Base-by-base conservation (phyloP, 1,140 invertebrate genomes). In the Drosophila lacteicornis region DNA sequence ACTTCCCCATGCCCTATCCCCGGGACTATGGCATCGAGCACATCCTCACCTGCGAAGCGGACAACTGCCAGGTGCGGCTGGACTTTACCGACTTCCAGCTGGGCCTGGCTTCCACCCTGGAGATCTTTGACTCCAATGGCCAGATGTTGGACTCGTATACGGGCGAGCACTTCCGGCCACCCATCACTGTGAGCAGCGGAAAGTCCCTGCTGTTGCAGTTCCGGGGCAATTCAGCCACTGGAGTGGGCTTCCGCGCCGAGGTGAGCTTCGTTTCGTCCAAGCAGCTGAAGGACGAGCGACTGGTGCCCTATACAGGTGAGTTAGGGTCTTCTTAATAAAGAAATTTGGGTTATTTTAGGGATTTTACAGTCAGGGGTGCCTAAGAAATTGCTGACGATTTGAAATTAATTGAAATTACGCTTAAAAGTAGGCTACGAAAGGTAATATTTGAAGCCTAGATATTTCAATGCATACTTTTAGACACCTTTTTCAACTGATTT, bases 91-190 rank as follows among this genome's bases (percentile, higher is more conserved):
- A 96, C 82, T 96, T 96, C 81, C 94, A 95, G 75, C 91, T 96
- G 57, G 95, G 95, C 1, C 90, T 94, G 2, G 94, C 95, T 42
- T 96, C 96, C 1, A 95, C 96, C 9, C 94, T 96, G 75, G 96
- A 96, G 94, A 96, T 96, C 91, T 96, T 96, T 68, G 96, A 96
- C 91, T 95, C 94, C 91, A 96, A 96, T 82, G 94, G 95, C 9
- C 94, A 95, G 88, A 94, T 95, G 63, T 78, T 96, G 58, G 94
- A 95, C 47, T 95, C 95, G 2, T 95, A 94, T 67, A 95, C 94
- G 45, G 96, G 96, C 2, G 94, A 94, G 15, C 93, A 94, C 68
- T 96, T 96, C 92, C 94, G 96, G 9, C 96, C 96, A 1, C 95
- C 95, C 6, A 94, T 96, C 19, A 94, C 96, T 19, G 93, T 96